These are phyloP conservation scores for Enteromius thamalakanensis DNA, from an alignment of 2,797 vertebrate species.

Conservation along the genomic window DNA sequence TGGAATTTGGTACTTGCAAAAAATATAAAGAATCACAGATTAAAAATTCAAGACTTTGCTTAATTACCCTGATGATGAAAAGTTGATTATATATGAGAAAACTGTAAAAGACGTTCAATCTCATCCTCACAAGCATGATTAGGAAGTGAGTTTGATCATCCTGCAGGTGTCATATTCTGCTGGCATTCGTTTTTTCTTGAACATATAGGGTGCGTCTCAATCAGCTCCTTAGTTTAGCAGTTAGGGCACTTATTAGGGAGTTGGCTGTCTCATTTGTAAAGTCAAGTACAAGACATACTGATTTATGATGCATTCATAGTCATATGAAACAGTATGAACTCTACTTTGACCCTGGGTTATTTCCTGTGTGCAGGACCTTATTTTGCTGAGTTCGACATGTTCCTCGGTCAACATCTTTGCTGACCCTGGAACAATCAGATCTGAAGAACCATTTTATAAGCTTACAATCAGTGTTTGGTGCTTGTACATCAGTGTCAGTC, in stretches of 20 bases:
- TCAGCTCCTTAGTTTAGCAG: background rate
- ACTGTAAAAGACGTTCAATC: background rate
- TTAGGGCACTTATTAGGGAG: background rate
- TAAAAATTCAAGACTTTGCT: conserved; percentile 32
- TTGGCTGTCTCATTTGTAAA: background rate
- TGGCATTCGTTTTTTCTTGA: background rate
- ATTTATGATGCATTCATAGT: background rate
- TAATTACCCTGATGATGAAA: conserved; percentile 21
- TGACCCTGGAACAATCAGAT: too few relatives aligned
- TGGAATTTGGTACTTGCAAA: background rate
- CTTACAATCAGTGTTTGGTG: too few relatives aligned
- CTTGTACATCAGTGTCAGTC: too few relatives aligned
- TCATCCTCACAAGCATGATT: conserved; percentile 7
- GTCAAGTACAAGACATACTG: background rate
- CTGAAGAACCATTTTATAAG: too few relatives aligned
- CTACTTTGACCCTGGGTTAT: background rate
- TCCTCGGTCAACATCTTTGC: too few relatives aligned
- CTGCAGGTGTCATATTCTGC: background rate
- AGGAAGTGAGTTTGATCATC: background rate
- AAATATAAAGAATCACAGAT: background rate
- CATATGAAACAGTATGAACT: background rate
- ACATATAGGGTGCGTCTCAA: background rate
- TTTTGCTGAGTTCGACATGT: too few relatives aligned
- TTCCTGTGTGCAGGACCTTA: background rate
- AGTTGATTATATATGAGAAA: background rate